Conservation (phyloP, 2,888 invertebrate species). For the Macaria notata region DNA sequence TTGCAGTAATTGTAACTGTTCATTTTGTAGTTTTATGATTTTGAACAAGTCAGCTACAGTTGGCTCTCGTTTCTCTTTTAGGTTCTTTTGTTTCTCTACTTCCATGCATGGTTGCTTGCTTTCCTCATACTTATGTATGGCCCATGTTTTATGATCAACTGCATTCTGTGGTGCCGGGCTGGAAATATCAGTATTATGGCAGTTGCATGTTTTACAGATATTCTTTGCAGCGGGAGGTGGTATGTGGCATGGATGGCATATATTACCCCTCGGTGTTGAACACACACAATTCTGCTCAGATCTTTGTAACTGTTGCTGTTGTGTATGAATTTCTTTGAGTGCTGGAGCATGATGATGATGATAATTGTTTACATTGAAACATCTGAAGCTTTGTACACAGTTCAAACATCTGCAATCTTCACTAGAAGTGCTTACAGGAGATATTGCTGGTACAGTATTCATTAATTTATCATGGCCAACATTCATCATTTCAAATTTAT, state of each 20-base stretch:
- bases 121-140: slow-evolving; percentile 63
- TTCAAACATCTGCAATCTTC: slow-evolving; percentile 58
- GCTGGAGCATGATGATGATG: slow-evolving; percentile 15
- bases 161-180: slow-evolving; percentile 43
- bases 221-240: slow-evolving; percentile 21
- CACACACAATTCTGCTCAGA: slow-evolving; percentile 24
- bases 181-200: slow-evolving; percentile 20
- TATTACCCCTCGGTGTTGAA: slow-evolving; percentile 26
- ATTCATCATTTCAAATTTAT: slow-evolving; percentile 51
- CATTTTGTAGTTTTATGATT: slow-evolving; percentile 85
- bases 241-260: slow-evolving; percentile 37
- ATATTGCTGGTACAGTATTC: background rate
- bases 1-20: slow-evolving; percentile 84
- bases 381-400: slow-evolving; percentile 42
- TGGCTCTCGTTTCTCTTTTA: slow-evolving; percentile 75
- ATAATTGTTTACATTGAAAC: slow-evolving; percentile 7
- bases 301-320: background rate
- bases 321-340: slow-evolving; percentile 21
- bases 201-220: slow-evolving; percentile 33
- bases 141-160: slow-evolving; percentile 65
- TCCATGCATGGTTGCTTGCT: slow-evolving; percentile 49
- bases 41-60: slow-evolving; percentile 83
- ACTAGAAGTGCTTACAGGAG: slow-evolving; percentile 10
- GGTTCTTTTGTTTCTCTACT: slow-evolving; percentile 55
- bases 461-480: background rate